These are phyloP conservation scores for Heliconius sara DNA, from an alignment of 2,888 invertebrate species.

Conservation along the genomic window DNA sequence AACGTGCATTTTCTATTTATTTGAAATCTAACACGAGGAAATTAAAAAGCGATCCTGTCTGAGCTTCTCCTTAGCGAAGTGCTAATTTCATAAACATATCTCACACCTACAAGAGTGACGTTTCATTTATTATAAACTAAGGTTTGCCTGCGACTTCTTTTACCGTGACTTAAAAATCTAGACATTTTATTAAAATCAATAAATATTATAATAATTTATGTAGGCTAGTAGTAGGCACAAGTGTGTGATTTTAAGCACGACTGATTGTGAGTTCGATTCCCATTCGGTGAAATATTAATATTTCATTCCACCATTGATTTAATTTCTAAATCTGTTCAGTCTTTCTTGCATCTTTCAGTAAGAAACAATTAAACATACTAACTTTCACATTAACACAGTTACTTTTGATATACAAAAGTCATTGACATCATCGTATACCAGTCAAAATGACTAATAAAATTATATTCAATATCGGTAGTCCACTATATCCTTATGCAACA, in stretches of 20 bases:
- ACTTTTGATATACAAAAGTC: background rate
- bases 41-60: background rate
- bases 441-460: constrained; percentile 3
- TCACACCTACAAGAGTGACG: background rate
- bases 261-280: too few species aligned
- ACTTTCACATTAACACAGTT: background rate
- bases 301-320: too few species aligned
- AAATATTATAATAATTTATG: too few species aligned
- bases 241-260: too few species aligned
- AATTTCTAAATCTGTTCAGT: background rate
- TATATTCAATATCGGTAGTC: constrained; percentile 6
- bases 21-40: background rate
- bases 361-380: background rate
- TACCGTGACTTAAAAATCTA: too few species aligned
- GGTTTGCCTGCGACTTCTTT: background rate
- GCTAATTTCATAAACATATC: background rate
- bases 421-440: background rate
- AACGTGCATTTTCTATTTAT: background rate
- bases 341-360: background rate
- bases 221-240: too few species aligned
- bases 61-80: background rate
- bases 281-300: too few species aligned
- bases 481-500: constrained; percentile 30
- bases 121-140: background rate
- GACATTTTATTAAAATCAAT: too few species aligned